These are phyloP conservation scores for Gryon sp. DNA, from an alignment of 1,140 invertebrate genomes.

Conservation along the genomic window DNA sequence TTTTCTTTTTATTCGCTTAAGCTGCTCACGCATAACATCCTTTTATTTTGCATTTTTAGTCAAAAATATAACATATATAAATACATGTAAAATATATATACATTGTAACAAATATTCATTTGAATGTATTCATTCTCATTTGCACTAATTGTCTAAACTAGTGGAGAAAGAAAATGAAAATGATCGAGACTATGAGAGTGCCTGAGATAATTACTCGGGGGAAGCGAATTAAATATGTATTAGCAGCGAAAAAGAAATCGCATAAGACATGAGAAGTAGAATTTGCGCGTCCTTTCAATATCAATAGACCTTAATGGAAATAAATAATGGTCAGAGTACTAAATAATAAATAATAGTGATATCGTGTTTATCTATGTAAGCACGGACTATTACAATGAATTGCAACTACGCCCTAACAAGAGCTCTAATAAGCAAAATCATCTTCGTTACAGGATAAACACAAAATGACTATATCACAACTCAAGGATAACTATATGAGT, in stretches of 20 bases:
- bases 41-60: no score
- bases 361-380: conserved; percentile 54
- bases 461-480: no score
- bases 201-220: no score
- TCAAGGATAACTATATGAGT: no score
- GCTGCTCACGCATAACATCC: no score
- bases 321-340: conserved; percentile 51
- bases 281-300: conserved; percentile 54
- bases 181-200: no score
- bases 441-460: conserved; percentile 10
- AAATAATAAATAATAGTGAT: conserved; percentile 57
- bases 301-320: conserved; percentile 42
- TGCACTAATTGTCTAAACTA: no score
- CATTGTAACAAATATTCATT: no score
- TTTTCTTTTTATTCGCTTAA: neutral
- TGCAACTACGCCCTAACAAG: conserved; percentile 39
- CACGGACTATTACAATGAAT: conserved; percentile 57
- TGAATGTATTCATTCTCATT: no score
- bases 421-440: conserved; percentile 36
- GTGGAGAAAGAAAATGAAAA: no score
- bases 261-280: conserved; percentile 31
- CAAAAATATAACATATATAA: conserved; percentile 25
- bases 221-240: no score
- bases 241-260: conserved; percentile 43
- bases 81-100: no score